Percentiles rank a stretch among this genome's conserved stretches.
Conservation (phyloP, 2,113 vertebrate genomes). For the Empidonax alnorum region DNA sequence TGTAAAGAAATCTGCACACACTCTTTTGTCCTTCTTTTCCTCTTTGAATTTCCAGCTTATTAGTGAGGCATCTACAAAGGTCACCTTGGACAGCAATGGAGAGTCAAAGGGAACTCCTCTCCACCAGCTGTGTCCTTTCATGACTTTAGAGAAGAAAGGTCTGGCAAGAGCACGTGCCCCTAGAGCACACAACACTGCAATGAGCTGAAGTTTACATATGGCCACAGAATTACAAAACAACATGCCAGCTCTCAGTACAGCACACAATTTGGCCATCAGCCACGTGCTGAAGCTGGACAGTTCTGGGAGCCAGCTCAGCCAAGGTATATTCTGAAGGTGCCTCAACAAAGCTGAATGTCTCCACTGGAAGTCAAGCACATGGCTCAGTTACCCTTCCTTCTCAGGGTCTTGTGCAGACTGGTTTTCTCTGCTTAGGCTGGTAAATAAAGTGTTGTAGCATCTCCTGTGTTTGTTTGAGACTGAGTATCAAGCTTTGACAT, state of each 20-base stretch:
- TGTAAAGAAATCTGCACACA: not conserved
- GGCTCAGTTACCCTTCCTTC: not conserved
- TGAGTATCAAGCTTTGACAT: not conserved
- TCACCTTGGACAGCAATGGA: not conserved
- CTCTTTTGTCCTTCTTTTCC: not conserved
- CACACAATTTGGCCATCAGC: not conserved
- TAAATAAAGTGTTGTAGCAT: not conserved
- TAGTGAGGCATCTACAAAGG: not conserved
- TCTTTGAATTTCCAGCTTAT: not conserved
- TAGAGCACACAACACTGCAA: not conserved
- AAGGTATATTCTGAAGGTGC: not conserved
- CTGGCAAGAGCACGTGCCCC: not conserved
- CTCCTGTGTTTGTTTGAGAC: not conserved
- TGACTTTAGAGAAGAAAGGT: not conserved
- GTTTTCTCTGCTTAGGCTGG: not conserved
- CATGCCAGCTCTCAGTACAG: not conserved
- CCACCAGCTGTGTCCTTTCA: not conserved
- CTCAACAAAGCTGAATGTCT: not conserved
- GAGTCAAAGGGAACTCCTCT: not conserved
- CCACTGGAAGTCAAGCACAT: not conserved
- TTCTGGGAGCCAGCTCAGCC: not conserved
- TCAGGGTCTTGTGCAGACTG: not conserved
- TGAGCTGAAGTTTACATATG: not conserved
- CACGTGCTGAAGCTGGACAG: not conserved
- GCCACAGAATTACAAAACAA: not conserved